Percentiles rank a stretch among this genome's conserved stretches.
These are phyloP conservation scores for Progne subis DNA, from an alignment of 2,113 vertebrate species.

Conservation along the genomic window DNA sequence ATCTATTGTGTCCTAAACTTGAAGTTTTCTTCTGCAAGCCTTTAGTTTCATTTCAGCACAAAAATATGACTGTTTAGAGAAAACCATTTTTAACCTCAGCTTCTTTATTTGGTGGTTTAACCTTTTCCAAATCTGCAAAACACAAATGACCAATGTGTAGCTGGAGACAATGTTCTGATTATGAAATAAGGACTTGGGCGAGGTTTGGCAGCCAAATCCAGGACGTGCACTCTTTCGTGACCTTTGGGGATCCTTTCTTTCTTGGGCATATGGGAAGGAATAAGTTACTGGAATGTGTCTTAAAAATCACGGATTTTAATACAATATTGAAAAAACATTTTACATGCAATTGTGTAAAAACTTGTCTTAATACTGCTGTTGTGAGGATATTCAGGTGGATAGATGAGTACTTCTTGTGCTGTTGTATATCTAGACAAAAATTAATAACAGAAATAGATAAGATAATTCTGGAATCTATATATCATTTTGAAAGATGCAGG, in stretches of 20 bases:
- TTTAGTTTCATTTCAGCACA: slow-evolving; percentile 1
- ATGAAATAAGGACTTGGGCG: neutral
- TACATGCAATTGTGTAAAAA: neutral
- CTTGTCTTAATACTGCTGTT: neutral
- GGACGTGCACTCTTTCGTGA: neutral
- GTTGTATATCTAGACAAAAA: neutral
- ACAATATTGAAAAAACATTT: neutral
- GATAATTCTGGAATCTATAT: neutral
- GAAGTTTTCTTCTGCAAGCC: neutral
- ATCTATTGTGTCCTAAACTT: slow-evolving; percentile 14
- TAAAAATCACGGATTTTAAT: neutral
- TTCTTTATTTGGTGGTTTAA: slow-evolving; percentile 11
- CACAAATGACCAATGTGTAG: neutral
- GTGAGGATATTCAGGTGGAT: neutral
- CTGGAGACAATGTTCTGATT: slow-evolving; percentile 36
- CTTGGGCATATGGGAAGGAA: neutral
- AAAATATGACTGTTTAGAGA: slow-evolving; percentile 37
- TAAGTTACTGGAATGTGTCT: neutral
- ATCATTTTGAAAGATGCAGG: neutral
- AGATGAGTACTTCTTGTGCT: neutral
- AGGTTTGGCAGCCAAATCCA: neutral
- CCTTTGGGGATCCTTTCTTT: neutral
- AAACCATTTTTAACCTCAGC: slow-evolving; percentile 20
- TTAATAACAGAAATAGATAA: neutral
- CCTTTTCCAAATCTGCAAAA: slow-evolving; percentile 38